phyloP scores from a whole-genome alignment of 2,797 vertebrate species.

The Mus caroli region DNA sequence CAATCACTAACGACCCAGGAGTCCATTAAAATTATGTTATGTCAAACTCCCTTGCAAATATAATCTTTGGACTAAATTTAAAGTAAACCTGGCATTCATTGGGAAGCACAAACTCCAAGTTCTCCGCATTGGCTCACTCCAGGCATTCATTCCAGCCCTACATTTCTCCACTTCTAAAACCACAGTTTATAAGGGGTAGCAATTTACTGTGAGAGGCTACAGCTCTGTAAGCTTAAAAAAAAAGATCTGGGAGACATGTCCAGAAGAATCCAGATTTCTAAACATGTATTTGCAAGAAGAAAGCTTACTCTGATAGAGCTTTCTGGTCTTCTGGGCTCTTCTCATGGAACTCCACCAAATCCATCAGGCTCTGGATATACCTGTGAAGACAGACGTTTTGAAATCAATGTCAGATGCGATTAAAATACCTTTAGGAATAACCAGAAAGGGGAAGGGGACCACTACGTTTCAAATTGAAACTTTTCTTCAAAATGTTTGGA shows the following conservation, averaged over 20 bases:
- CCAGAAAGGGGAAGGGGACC: not conserved
- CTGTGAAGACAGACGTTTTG: slow-evolving; percentile 86
- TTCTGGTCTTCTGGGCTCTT: slow-evolving; percentile 94
- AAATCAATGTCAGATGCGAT: slow-evolving; percentile 22
- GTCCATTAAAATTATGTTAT: not conserved
- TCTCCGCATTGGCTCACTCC: not conserved
- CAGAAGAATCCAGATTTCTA: slow-evolving; percentile 15
- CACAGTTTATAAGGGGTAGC: not conserved
- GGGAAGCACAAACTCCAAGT: accelerated
- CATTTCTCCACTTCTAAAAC: slow-evolving; percentile 15
- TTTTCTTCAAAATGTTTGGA: not conserved
- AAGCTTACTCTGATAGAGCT: slow-evolving; percentile 93
- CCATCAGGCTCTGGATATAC: slow-evolving; percentile 97
- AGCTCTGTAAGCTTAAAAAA: not conserved
- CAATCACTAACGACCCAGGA: not conserved
- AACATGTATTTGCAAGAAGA: not conserved
- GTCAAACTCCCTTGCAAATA: slow-evolving; percentile 11
- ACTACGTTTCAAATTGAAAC: not conserved
- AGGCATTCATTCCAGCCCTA: not conserved
- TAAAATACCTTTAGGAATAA: not conserved
- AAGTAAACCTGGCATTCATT: not conserved
- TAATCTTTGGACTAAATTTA: not conserved
- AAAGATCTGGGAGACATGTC: not conserved
- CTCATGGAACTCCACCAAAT: slow-evolving; percentile 96
- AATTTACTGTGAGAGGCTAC: not conserved